Evolutionary conservation across 2,113 vertebrate genomes (phyloP).

Genomic region (Erinaceus europaeus): DNA sequence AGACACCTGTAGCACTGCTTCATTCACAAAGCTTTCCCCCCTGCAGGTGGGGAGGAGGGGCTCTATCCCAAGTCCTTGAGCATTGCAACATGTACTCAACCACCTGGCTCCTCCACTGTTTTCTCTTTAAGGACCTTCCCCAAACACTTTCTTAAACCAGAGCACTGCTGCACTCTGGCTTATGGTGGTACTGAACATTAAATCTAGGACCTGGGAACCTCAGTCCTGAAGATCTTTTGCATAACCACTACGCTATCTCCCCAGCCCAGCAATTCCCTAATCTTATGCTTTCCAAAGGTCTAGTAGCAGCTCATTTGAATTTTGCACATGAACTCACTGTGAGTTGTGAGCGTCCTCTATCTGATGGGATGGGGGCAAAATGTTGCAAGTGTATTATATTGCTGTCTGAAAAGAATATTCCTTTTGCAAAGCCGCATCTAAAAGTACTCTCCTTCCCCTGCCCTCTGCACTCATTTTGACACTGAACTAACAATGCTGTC

Average conservation of each 20-base stretch:
- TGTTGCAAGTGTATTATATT: constrained; percentile 15
- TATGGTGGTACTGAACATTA: too few relatives aligned
- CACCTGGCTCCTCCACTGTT: not conserved
- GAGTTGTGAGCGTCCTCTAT: constrained; percentile 14
- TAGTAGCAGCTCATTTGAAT: constrained; percentile 28
- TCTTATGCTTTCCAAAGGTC: constrained; percentile 28
- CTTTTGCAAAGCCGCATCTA: constrained; percentile 15
- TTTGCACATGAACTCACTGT: constrained; percentile 8
- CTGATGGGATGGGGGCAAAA: constrained; percentile 28
- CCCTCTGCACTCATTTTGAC: constrained; percentile 46
- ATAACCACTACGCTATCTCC: too few relatives aligned
- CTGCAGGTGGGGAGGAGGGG: too few relatives aligned
- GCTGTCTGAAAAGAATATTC: constrained; percentile 53
- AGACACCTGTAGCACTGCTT: too few relatives aligned
- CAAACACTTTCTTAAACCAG: too few relatives aligned
- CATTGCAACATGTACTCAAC: too few relatives aligned
- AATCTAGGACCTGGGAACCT: too few relatives aligned
- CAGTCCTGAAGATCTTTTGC: too few relatives aligned
- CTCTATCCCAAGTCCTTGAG: too few relatives aligned
- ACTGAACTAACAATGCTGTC: constrained; percentile 48
- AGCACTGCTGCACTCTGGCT: too few relatives aligned
- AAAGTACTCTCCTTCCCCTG: constrained; percentile 14
- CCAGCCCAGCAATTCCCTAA: too few relatives aligned
- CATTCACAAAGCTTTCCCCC: too few relatives aligned
- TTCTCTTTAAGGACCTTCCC: constrained; percentile 14